phyloP scores from a whole-genome alignment of 1,140 invertebrate genomes.

The Dinoponera quadriceps region DNA sequence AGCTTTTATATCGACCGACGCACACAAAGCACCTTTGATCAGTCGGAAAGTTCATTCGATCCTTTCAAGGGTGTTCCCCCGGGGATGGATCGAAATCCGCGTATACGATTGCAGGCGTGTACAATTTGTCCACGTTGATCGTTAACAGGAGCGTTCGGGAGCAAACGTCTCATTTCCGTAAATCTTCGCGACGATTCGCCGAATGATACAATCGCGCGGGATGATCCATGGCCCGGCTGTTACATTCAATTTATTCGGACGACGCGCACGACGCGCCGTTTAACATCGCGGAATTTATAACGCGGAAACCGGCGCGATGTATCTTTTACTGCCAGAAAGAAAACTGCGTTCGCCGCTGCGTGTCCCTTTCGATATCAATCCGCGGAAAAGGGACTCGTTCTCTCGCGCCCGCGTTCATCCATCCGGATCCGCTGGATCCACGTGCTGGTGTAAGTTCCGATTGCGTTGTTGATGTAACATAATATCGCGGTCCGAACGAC shows the following conservation, averaged over 20 bases:
- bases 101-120: no score
- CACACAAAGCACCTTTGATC: neutral
- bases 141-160: no score
- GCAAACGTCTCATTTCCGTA: neutral
- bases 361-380: conserved; percentile 51
- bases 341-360: conserved; percentile 22
- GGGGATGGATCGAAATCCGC: no score
- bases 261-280: conserved; percentile 30
- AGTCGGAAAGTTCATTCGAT: neutral
- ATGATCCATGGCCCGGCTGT: conserved; percentile 35
- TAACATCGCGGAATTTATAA: conserved; percentile 52
- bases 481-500: conserved; percentile 22
- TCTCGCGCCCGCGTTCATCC: no score
- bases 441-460: neutral
- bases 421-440: neutral
- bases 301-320: conserved; percentile 47
- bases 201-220: conserved; percentile 13
- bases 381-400: conserved; percentile 22
- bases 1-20: neutral
- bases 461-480: conserved; percentile 23
- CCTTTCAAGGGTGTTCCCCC: neutral
- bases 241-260: conserved; percentile 43
- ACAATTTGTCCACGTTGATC: no score
- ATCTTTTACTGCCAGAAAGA: conserved; percentile 49
- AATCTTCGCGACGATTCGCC: neutral